Base-by-base conservation (phyloP, 1,140 invertebrate species). In the Penaeus japonicus region DNA sequence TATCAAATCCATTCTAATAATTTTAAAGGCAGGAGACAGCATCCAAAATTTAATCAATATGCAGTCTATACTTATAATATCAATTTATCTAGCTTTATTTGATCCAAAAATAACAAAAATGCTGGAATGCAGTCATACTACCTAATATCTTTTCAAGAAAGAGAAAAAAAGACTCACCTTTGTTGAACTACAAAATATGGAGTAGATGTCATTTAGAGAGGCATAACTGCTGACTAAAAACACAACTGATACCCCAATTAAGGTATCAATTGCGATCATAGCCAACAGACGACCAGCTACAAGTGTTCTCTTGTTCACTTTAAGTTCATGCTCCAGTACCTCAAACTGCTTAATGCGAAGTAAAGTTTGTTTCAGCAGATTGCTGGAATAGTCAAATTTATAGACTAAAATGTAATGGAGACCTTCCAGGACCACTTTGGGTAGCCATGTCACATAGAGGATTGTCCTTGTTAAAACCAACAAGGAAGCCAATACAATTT, bases 171-270 rank as follows among this genome's bases (percentile, higher is more conserved):
- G 18, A 7, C 77, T 59, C 35, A 87, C 85, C 85, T 87, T 87
- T 70, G 85, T 87, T 62, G 78, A 87, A 57, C 79, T 87, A 35
- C 79, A 75, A 35, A 87, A 87, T 22, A 32, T 80, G 35, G 78
- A 55, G 47, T 87, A 87, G n/a, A 87, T 82, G 39, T 87, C 85
- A 54, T 81, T 81, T 35, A 87, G 78, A 24, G 85, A 87, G 4
- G 85, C 85, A 82, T 87, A 73, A 57, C 55, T 53, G 47, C 85
- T 81, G 24, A 87, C 82, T 18, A 87, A 47, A n/a, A 47, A 82
- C 20, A 53, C 78, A 65, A 82, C 79, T 55, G 78, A n/a, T 10
- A 87, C 35, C 73, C 85, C 85, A 32, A 35, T 27, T 10, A 82
- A 73, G 7, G 73, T 62, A 30, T 87, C 85, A 1, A 87, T 24